These are phyloP conservation scores for Temnothorax unifasciatus DNA, from an alignment of 2,888 invertebrate genomes.

Conservation along the genomic window DNA sequence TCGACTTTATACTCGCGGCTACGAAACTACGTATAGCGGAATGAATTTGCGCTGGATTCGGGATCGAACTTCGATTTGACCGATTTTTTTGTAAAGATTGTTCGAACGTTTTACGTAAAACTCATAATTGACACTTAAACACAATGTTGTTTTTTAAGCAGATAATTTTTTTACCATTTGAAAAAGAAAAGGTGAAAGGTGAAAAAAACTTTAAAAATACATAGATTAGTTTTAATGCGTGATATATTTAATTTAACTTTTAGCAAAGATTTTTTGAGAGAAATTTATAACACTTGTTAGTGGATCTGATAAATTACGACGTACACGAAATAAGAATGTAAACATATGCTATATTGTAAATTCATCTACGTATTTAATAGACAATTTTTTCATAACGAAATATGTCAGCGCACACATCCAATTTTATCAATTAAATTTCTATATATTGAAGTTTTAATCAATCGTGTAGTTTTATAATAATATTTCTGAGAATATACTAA, in stretches of 20 bases:
- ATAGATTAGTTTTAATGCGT: neutral
- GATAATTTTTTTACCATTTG: neutral
- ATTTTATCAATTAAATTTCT: neutral
- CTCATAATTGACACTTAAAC: neutral
- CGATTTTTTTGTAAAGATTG: neutral
- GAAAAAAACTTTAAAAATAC: neutral
- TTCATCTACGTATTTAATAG: neutral
- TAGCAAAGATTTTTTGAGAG: neutral
- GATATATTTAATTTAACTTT: neutral
- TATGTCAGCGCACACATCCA: no score
- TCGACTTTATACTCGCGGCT: constrained; percentile 55
- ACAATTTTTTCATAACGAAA: neutral
- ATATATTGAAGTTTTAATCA: neutral
- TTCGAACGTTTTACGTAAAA: neutral
- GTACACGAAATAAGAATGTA: neutral
- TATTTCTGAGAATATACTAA: neutral
- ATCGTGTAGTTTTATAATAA: neutral
- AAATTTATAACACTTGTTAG: neutral
- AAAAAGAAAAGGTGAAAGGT: neutral
- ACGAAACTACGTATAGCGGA: constrained; percentile 27
- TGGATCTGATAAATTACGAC: neutral
- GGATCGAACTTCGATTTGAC: constrained; percentile 6
- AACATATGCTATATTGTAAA: neutral
- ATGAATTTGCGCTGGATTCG: neutral
- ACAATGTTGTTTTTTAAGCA: neutral